Evolutionary conservation across 2,888 invertebrate species (phyloP).

Genomic region (Vandiemenella viatica): DNA sequence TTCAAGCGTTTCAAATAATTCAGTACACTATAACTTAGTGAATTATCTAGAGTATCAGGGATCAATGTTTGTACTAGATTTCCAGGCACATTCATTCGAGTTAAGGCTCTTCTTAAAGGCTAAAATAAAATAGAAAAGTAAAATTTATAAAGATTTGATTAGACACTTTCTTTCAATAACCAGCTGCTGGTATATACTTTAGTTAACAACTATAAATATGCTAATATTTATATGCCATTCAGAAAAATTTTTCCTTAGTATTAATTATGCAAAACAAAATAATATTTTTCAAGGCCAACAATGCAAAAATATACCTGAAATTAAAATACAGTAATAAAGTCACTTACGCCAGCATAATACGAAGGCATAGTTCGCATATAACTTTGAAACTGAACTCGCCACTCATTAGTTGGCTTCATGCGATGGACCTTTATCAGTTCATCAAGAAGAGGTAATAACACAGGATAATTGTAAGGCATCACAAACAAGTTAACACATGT

Average conservation of each 20-base stretch:
- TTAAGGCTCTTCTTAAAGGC: conserved; percentile 78
- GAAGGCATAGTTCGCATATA: conserved; percentile 94
- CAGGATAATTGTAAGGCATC: conserved; percentile 97
- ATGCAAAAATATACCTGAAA: no score
- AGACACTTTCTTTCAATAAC: no score
- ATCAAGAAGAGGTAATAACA: conserved; percentile 77
- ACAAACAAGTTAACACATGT: conserved; percentile 93
- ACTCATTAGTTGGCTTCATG: conserved; percentile 80
- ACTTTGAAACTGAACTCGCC: conserved; percentile 83
- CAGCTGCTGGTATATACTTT: no score
- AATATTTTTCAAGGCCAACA: background rate
- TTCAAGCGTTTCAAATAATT: conserved; percentile 92
- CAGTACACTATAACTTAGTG: conserved; percentile 80
- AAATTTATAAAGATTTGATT: background rate
- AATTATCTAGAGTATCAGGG: conserved; percentile 85
- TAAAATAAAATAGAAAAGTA: conserved; percentile 30
- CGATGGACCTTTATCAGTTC: conserved; percentile 87
- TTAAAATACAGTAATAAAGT: no score
- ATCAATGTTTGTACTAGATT: conserved; percentile 69
- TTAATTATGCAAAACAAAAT: no score
- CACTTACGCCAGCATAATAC: conserved; percentile 71
- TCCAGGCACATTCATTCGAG: conserved; percentile 78
- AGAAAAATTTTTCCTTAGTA: no score
- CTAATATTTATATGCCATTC: background rate
- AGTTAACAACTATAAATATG: no score